A percentile compares a stretch with the other conserved stretches of the same genome.
These are phyloP conservation scores for Achlya flavicornis DNA, from an alignment of 2,888 invertebrate genomes.

Conservation along the genomic window DNA sequence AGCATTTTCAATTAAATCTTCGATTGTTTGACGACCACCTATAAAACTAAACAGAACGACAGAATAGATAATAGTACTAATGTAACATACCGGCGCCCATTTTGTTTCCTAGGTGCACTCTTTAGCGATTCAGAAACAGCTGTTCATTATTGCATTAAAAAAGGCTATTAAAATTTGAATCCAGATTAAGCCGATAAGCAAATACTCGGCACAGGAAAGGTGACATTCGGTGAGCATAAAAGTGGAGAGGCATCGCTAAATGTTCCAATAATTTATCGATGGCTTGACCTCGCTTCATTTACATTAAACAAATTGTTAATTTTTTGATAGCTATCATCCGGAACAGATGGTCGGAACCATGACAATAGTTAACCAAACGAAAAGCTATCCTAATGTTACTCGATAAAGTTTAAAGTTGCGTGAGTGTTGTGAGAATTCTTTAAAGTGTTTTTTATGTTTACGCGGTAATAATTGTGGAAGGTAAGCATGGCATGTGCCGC, in stretches of 20 bases:
- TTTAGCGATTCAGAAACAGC: conserved; percentile 41
- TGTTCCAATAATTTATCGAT: conserved; percentile 77
- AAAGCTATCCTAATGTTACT: conserved; percentile 28
- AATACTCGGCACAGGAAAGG: conserved; percentile 69
- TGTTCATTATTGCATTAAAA: conserved; percentile 58
- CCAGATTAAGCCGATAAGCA: conserved; percentile 72
- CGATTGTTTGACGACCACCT: no score
- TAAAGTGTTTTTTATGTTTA: conserved; percentile 65
- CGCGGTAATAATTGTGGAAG: conserved; percentile 72
- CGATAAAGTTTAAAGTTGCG: conserved; percentile 30
- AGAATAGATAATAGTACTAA: no score
- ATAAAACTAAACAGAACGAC: background rate
- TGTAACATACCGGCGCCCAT: no score
- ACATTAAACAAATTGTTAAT: conserved; percentile 84
- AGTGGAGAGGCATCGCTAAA: conserved; percentile 70
- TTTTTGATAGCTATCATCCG: conserved; percentile 82
- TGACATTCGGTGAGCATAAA: conserved; percentile 81
- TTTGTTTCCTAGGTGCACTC: no score
- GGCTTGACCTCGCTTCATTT: conserved; percentile 79
- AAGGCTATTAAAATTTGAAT: conserved; percentile 62
- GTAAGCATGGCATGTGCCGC: conserved; percentile 81
- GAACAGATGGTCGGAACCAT: conserved; percentile 73
- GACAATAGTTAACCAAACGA: conserved; percentile 26
- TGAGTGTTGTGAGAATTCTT: conserved; percentile 38
- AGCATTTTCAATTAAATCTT: no score